A percentile compares a stretch with the other conserved stretches of the same genome.
phyloP scores from a whole-genome alignment of 2,113 vertebrate species.

The Salvelinus sp. region DNA sequence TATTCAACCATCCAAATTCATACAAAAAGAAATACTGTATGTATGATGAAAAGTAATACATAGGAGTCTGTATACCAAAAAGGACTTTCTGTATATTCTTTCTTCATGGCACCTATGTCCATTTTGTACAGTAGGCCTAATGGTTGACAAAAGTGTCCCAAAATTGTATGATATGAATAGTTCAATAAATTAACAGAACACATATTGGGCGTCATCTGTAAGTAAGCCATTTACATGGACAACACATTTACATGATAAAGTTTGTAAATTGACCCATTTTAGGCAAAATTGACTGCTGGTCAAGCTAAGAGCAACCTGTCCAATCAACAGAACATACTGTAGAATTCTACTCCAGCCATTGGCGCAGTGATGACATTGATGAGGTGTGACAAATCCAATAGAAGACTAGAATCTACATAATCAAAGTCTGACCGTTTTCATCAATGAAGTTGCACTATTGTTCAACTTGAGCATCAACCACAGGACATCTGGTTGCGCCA shows the following conservation, averaged over 20 bases:
- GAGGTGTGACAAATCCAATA: constrained; percentile 21
- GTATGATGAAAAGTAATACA: constrained; percentile 44
- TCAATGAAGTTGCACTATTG: constrained; percentile 17
- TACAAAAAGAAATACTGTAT: constrained; percentile 64
- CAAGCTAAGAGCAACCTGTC: constrained; percentile 28
- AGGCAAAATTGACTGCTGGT: constrained; percentile 12
- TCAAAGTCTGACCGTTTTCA: constrained; percentile 25
- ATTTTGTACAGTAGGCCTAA: neutral
- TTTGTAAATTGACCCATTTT: constrained; percentile 43
- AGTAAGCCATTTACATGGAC: constrained; percentile 14
- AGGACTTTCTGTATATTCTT: constrained; percentile 24
- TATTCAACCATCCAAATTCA: constrained; percentile 61
- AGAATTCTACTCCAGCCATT: neutral
- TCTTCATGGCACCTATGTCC: neutral
- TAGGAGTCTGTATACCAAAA: constrained; percentile 54
- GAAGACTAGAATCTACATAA: constrained; percentile 43
- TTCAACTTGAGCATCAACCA: constrained; percentile 47
- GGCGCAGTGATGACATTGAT: neutral
- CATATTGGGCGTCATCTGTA: constrained; percentile 18
- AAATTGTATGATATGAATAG: constrained; percentile 16
- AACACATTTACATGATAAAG: constrained; percentile 46
- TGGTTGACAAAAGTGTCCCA: neutral
- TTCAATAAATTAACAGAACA: constrained; percentile 15
- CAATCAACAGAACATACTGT: constrained; percentile 43
- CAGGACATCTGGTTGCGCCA: constrained; percentile 51